A percentile compares a stretch with the other conserved stretches of the same genome.
Conservation (phyloP, 1,140 invertebrate species). For the Ectropis grisescens region DNA sequence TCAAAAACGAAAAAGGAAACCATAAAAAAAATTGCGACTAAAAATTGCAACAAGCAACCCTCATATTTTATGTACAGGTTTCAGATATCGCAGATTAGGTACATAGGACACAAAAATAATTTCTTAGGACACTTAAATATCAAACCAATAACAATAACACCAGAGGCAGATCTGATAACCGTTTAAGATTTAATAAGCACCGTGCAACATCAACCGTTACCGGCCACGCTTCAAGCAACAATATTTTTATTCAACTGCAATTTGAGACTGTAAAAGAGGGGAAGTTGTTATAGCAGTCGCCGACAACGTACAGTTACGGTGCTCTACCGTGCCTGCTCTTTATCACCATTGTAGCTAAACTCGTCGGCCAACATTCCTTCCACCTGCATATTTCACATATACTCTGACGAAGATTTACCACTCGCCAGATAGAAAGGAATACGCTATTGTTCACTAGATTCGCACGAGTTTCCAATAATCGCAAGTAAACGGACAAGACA, state of each 20-base stretch:
- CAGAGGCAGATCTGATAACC: too few species aligned
- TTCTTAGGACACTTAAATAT: too few species aligned
- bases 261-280: not conserved
- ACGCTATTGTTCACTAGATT: not conserved
- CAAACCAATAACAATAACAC: too few species aligned
- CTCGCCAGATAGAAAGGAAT: not conserved
- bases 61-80: too few species aligned
- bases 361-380: too few species aligned
- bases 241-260: not conserved
- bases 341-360: not conserved
- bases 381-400: too few species aligned
- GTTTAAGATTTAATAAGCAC: not conserved
- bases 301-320: not conserved
- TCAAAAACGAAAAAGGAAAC: too few species aligned
- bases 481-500: not conserved
- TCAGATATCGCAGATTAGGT: too few species aligned
- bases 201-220: not conserved
- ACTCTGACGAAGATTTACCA: not conserved
- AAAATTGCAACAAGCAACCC: too few species aligned
- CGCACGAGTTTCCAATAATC: constrained; percentile 1
- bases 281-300: not conserved
- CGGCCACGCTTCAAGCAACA: not conserved
- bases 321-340: not conserved
- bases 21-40: too few species aligned
- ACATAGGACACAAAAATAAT: too few species aligned